phyloP scores from a whole-genome alignment of 2,888 invertebrate genomes.

The Drosophila macrospina region DNA sequence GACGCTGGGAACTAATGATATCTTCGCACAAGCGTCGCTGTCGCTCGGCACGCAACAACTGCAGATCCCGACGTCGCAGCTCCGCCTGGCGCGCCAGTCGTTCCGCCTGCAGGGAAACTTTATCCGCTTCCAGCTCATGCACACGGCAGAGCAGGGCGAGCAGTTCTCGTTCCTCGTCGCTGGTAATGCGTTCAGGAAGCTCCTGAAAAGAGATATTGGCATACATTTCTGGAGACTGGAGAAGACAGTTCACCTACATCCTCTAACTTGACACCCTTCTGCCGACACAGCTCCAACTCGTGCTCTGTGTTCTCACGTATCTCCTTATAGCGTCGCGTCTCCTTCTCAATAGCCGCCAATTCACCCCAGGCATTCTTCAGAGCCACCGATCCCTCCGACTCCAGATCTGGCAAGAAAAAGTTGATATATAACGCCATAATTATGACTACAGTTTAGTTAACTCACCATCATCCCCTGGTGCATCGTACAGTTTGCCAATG shows the following conservation, averaged over 20 bases:
- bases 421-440: not conserved
- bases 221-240: accelerated
- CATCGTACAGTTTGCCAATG: constrained; percentile 88
- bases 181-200: constrained; percentile 93
- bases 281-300: constrained; percentile 92
- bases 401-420: constrained; percentile 72
- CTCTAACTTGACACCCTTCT: constrained; percentile 92
- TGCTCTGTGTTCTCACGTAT: constrained; percentile 91
- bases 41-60: constrained; percentile 92
- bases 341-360: constrained; percentile 92
- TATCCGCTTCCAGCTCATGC: constrained; percentile 97
- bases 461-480: constrained; percentile 83
- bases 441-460: not conserved
- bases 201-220: constrained; percentile 86
- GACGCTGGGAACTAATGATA: constrained; percentile 94
- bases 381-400: constrained; percentile 85
- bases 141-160: constrained; percentile 93
- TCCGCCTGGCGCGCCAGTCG: constrained; percentile 94
- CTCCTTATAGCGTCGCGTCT: constrained; percentile 92
- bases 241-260: constrained; percentile 87
- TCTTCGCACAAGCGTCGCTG: constrained; percentile 95
- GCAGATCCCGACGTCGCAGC: constrained; percentile 92
- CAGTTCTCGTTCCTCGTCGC: constrained; percentile 96
- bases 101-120: constrained; percentile 95
- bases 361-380: constrained; percentile 94